phyloP scores from a whole-genome alignment of 2,797 vertebrate species.

The Cossypha polioptera region DNA sequence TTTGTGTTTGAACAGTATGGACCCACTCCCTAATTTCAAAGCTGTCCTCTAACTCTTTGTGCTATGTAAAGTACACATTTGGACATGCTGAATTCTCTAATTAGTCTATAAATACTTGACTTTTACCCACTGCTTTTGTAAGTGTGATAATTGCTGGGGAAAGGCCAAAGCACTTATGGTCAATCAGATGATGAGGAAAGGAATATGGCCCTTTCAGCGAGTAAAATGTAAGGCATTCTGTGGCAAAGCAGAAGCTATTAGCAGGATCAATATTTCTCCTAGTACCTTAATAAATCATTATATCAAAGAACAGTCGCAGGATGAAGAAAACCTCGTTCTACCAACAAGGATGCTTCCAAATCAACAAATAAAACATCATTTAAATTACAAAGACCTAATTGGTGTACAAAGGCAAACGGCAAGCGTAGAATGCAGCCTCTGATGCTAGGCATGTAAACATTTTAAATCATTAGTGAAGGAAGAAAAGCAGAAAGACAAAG shows the following conservation, averaged over 20 bases:
- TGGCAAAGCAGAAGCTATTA: slow-evolving; percentile 79
- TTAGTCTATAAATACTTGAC: slow-evolving; percentile 77
- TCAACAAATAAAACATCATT: slow-evolving; percentile 73
- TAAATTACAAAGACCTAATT: slow-evolving; percentile 76
- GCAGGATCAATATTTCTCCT: slow-evolving; percentile 79
- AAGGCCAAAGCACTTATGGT: slow-evolving; percentile 77
- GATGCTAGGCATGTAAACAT: slow-evolving; percentile 52
- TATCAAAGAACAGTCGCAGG: slow-evolving; percentile 73
- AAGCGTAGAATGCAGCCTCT: slow-evolving; percentile 55
- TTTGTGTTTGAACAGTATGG: not conserved
- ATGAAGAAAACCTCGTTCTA: slow-evolving; percentile 74
- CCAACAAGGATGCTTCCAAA: slow-evolving; percentile 60
- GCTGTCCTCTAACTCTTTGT: not conserved
- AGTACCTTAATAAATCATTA: slow-evolving; percentile 81
- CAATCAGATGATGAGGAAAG: slow-evolving; percentile 73
- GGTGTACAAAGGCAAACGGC: slow-evolving; percentile 67
- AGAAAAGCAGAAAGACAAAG: slow-evolving; percentile 71
- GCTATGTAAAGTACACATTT: slow-evolving; percentile 41
- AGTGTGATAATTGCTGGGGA: slow-evolving; percentile 74
- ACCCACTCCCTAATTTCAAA: slow-evolving; percentile 11
- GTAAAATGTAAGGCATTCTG: slow-evolving; percentile 77
- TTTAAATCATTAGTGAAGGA: slow-evolving; percentile 68
- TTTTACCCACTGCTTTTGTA: slow-evolving; percentile 71
- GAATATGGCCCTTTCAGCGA: slow-evolving; percentile 72
- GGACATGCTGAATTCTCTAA: slow-evolving; percentile 70